Base-by-base conservation (phyloP, 2,797 vertebrate genomes). In the Microctenopoma stevenorrisi region DNA sequence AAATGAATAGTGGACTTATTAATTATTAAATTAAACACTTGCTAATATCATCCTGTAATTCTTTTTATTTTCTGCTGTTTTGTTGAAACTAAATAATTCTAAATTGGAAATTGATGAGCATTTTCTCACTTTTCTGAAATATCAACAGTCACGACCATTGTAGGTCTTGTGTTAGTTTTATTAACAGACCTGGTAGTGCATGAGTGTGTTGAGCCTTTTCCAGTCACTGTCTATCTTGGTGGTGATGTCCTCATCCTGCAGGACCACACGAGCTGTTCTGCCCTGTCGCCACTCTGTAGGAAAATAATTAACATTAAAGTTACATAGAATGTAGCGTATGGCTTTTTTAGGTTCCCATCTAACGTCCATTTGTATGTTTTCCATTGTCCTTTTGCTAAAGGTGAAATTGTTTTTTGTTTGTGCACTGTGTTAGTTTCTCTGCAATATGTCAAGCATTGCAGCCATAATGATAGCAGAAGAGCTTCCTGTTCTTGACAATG, bases 171-270 rank as follows among this genome's bases (percentile, higher is more conserved):
- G 6, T 28, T 25, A 4, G 52, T 9, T 12, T 22, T 25, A 43
- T 43, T 1, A 16, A 64, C 68, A 82, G 82, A 97, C 97, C 96
- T 99, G 97, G 72, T 99, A 99, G 88, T 99, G 97, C 93, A 96
- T 83, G 64, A 99, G 92, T 0, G 96, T 98, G 93, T 99, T 99
- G 30, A 99, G 94, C 54, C 97, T 93, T 85, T 99, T 99, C 97
- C 97, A 99, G 72, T 98, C 97, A 0, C 96, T 95, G 86, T 99
- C 97, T 12, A 98, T 98, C 92, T 98, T 98, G 79, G 97, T 99
- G 85, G 97, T 99, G 89, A 99, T 97, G 92, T 99, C 97, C 79
- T 99, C 97, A 1, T 99, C 97, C 77, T 99, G 97, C 57, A 99
- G 93, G 59, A 99, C 96, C 52, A 99, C 96, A 0, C 97, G 94